Evolutionary conservation across 2,797 vertebrate genomes (phyloP), one percentile per base, ranked within the genome.

Genomic region (Denticeps clupeoides): DNA sequence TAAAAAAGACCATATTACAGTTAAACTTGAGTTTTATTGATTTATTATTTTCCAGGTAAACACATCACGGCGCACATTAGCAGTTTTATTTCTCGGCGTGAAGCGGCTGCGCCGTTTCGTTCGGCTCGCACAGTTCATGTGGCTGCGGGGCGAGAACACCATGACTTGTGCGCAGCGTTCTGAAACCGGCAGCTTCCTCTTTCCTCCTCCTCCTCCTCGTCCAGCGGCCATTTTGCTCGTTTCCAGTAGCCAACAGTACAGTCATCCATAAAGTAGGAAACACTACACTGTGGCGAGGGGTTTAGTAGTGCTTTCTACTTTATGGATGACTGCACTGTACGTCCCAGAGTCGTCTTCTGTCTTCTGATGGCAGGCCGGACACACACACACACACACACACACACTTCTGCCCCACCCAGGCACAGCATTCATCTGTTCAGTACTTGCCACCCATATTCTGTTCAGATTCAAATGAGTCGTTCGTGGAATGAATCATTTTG

Each of bases 251-350:
- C 87, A 89, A 95, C 95, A 99, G 95, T 96, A 95, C 93, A 97
- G 93, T 99, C 93, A 97, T 99, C 95, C 95, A 99, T 99, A 99
- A 99, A 99, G 95, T 99, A 99, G 95, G 95, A 99, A 99, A 99
- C 95, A 99, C 95, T 99, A 99, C 95, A 99, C 93, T 91, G 85
- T 93, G 87, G 85, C 79, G 79, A 85, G 81, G 88, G 91, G 90
- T 93, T 96, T 94, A 99, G 95, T 97, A 99, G 95, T 99, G 95
- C 95, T 99, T 99, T 97, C 95, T 99, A 99, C 95, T 99, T 99
- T 99, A 99, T 99, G 95, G 95, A 91, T 99, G 93, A 97, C 93
- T 96, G 90, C 93, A 96, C 93, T 99, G 93, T 92, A 93, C 87
- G 71, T 89, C 84, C 77, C 59, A 59, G 35, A 45, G 18, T 74